These are phyloP conservation scores for Anas bahamensis DNA, from an alignment of 2,797 vertebrate species.

Conservation along the genomic window DNA sequence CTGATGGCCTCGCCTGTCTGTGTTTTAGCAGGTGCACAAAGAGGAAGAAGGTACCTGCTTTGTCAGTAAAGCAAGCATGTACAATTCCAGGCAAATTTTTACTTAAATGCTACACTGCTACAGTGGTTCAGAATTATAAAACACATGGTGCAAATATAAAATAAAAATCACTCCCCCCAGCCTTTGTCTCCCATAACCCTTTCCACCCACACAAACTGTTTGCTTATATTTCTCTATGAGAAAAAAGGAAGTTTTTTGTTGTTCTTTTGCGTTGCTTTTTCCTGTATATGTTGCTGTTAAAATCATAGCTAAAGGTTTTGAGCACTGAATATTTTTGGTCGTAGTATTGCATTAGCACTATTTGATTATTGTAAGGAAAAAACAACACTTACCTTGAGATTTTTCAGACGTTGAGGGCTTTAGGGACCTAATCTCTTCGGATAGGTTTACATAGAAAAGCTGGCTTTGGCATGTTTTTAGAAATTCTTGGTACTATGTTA, in stretches of 20 bases:
- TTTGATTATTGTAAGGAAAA: neutral
- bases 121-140: neutral
- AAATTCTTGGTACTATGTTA: neutral
- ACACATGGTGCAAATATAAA: neutral
- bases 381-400: neutral
- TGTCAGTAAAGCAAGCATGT: neutral
- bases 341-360: neutral
- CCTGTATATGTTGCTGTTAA: neutral
- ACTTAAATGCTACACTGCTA: neutral
- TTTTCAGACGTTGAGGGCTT: neutral
- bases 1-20: neutral
- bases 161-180: neutral
- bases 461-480: neutral
- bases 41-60: neutral
- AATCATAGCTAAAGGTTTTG: neutral
- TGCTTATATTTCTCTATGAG: neutral
- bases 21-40: neutral
- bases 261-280: neutral
- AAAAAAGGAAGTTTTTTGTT: neutral
- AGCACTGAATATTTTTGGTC: neutral
- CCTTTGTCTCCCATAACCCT: neutral
- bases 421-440: neutral
- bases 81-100: conserved; percentile 6
- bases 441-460: neutral
- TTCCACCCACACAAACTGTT: neutral